phyloP scores from a whole-genome alignment of 1,140 invertebrate species.

The Gonatopus flavifemur region DNA sequence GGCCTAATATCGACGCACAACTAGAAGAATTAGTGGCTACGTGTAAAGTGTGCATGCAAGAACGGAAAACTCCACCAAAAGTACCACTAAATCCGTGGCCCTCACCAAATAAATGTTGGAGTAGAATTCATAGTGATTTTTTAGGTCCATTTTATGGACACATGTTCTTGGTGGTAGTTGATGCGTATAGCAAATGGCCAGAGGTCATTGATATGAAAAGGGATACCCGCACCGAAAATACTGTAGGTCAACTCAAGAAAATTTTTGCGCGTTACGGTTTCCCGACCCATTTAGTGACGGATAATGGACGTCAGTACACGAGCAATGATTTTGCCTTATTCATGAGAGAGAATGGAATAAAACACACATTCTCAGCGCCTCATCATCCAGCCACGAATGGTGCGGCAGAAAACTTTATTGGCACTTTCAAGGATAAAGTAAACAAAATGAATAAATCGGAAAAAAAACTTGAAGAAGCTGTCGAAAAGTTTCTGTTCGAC shows the following conservation, averaged over 20 bases:
- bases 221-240: background rate
- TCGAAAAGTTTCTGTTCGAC: background rate
- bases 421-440: conserved; percentile 8
- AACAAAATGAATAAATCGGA: background rate
- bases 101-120: conserved; percentile 15
- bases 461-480: background rate
- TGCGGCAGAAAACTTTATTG: conserved; percentile 20
- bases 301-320: conserved; percentile 31
- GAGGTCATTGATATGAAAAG: conserved; percentile 11
- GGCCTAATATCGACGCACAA: conserved; percentile 1
- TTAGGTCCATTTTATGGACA: conserved; percentile 24
- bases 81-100: conserved; percentile 19
- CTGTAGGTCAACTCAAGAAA: background rate
- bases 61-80: conserved; percentile 15
- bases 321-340: conserved; percentile 22
- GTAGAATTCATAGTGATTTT: conserved; percentile 31
- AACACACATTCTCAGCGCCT: conserved; percentile 21
- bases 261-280: conserved; percentile 10
- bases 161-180: conserved; percentile 27
- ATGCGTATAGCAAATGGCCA: conserved; percentile 23
- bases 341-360: conserved; percentile 16
- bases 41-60: conserved; percentile 6
- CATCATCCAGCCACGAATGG: conserved; percentile 23
- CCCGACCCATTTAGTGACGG: conserved; percentile 22
- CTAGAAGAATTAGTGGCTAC: background rate